phyloP scores from a whole-genome alignment of 2,797 vertebrate species.

The Hypotaenidia okinawae region DNA sequence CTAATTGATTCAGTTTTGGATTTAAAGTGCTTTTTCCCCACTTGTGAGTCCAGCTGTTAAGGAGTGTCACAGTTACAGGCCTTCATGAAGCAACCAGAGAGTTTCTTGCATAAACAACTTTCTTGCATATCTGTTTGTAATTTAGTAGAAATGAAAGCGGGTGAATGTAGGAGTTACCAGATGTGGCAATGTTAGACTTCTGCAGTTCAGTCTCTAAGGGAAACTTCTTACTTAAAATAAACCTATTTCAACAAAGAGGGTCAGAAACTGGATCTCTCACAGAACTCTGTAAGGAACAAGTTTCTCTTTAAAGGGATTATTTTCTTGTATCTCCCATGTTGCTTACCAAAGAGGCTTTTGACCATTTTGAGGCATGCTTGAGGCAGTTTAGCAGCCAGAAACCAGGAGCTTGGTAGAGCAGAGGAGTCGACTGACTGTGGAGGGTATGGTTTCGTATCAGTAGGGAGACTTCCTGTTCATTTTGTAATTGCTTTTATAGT shows the following conservation, averaged over 20 bases:
- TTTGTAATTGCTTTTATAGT: neutral
- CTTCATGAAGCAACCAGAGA: neutral
- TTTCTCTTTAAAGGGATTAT: neutral
- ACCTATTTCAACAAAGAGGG: neutral
- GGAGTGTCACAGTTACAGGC: neutral
- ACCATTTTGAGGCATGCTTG: constrained; percentile 12
- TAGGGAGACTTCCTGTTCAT: neutral
- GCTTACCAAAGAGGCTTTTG: constrained; percentile 31
- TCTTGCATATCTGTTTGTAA: neutral
- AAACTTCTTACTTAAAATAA: neutral
- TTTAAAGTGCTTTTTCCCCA: neutral
- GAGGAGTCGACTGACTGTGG: neutral
- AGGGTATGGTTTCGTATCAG: neutral
- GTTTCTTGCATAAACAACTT: neutral
- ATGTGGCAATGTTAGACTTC: neutral
- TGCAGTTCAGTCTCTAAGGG: neutral
- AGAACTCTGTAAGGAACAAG: neutral
- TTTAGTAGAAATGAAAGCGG: neutral
- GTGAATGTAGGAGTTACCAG: neutral
- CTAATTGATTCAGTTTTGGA: neutral
- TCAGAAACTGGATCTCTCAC: neutral
- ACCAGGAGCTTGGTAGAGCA: neutral
- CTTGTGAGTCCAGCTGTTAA: neutral
- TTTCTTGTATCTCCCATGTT: neutral
- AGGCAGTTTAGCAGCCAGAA: constrained; percentile 32